Conservation (phyloP, 2,888 invertebrate genomes). For the Aplocera efformata region DNA sequence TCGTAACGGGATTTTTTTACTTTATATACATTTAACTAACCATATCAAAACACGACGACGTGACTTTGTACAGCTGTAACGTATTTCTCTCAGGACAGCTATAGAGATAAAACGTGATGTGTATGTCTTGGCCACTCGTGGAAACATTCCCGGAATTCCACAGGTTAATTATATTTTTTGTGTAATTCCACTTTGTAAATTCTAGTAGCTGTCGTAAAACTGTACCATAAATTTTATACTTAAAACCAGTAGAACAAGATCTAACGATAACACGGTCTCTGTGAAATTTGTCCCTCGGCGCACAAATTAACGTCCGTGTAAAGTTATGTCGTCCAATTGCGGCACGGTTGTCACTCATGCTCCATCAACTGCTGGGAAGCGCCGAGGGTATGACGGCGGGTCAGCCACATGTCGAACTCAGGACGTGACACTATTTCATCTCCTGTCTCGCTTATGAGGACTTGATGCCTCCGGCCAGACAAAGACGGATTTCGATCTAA, state of each 20-base stretch:
- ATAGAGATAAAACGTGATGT: conserved; percentile 34
- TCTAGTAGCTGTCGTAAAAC: conserved; percentile 70
- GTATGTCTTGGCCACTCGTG: conserved; percentile 38
- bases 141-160: conserved; percentile 37
- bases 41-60: conserved; percentile 55
- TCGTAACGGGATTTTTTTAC: conserved; percentile 63
- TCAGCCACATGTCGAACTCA: conserved; percentile 71
- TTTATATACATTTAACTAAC: conserved; percentile 61
- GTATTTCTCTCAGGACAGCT: conserved; percentile 23
- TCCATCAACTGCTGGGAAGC: conserved; percentile 78
- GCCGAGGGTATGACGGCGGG: conserved; percentile 72
- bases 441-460: conserved; percentile 65
- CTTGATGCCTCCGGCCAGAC: conserved; percentile 58
- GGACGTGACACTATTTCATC: conserved; percentile 72
- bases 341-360: conserved; percentile 75
- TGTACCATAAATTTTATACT: conserved; percentile 59
- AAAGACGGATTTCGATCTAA: conserved; percentile 64
- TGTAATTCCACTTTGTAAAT: conserved; percentile 49
- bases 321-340: conserved; percentile 66
- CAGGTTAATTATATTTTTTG: conserved; percentile 48
- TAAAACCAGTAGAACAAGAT: conserved; percentile 64
- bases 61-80: conserved; percentile 58
- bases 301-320: conserved; percentile 73
- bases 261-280: conserved; percentile 58
- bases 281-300: conserved; percentile 59